phyloP scores from a whole-genome alignment of 2,888 invertebrate genomes.

The Laspeyria flexula region DNA sequence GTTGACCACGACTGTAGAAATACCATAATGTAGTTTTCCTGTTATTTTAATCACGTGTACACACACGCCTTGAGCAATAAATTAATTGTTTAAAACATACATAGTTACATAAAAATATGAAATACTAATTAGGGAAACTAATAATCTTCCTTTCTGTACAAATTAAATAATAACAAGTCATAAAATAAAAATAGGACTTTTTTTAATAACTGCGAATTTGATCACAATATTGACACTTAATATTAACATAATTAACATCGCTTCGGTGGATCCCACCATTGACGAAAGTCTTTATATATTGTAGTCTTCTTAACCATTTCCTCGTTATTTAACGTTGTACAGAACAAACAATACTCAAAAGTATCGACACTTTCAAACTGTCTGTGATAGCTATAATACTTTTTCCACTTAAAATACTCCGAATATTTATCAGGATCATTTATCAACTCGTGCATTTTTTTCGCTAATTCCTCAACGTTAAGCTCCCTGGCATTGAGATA shows the following conservation, averaged over 20 bases:
- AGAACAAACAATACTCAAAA: constrained; percentile 50
- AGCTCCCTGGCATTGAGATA: constrained; percentile 49
- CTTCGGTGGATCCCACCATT: constrained; percentile 32
- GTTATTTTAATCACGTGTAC: no score
- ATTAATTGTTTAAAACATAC: no score
- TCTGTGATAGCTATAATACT: constrained; percentile 51
- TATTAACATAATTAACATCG: constrained; percentile 14
- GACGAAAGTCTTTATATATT: constrained; percentile 35
- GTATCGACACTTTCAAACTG: constrained; percentile 36
- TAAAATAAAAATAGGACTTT: no score
- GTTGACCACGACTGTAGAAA: no score
- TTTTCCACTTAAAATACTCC: constrained; percentile 55
- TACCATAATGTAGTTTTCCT: no score
- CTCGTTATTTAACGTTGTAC: constrained; percentile 43
- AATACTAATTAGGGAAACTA: no score
- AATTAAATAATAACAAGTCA: no score
- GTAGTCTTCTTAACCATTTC: constrained; percentile 30
- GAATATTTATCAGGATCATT: constrained; percentile 44
- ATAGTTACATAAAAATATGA: no score
- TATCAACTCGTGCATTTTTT: constrained; percentile 46
- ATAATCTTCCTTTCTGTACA: no score
- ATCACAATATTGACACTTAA: no score
- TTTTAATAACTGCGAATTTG: no score
- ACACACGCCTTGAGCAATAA: no score
- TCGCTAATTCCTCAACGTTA: constrained; percentile 34